Evolutionary conservation across 2,888 invertebrate species (phyloP), one percentile per base, ranked within the genome.

Genomic region (Holacanthella duospinosa): DNA sequence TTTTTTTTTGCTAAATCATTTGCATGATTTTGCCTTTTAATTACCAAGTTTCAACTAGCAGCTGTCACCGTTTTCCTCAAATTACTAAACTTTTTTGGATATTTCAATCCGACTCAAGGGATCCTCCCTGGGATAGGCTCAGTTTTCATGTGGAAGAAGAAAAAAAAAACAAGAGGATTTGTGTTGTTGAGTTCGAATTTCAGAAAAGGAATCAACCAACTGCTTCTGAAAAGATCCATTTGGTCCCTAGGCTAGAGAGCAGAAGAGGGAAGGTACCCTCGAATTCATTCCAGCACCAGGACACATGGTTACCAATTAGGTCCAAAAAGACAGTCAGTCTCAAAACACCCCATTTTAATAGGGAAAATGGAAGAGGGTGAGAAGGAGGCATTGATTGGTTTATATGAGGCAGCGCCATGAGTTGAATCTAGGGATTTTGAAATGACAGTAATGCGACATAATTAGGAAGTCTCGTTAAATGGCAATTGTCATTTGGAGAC

Each of bases 381-480:
- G n/a, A n/a, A n/a, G n/a, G n/a, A n/a, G n/a, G n/a, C n/a, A n/a
- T n/a, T n/a, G n/a, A 36, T 36, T 36, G 36, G 36, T 36, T 36
- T 16, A 6, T 16, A 36, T 36, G 16, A 36, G 36, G 9, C 16
- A 6, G 9, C 36, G 36, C 36, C 36, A 48, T 48, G n/a, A n/a
- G n/a, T n/a, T n/a, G n/a, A n/a, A n/a, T n/a, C n/a, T n/a, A n/a
- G n/a, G n/a, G n/a, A n/a, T n/a, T n/a, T n/a, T n/a, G n/a, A n/a
- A n/a, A n/a, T n/a, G 48, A 48, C 48, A 48, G 16, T 48, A 48
- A 48, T 48, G 48, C 48, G 48, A 48, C 48, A 48, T 48, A 48
- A 48, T 48, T 48, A 48, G 48, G 48, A 48, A 48, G 48, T 48
- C 48, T 48, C 12, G 19, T 48, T 48, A 48, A 48, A 48, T 21